phyloP scores from a whole-genome alignment of 2,797 vertebrate genomes.

The Labeo calbasu region DNA sequence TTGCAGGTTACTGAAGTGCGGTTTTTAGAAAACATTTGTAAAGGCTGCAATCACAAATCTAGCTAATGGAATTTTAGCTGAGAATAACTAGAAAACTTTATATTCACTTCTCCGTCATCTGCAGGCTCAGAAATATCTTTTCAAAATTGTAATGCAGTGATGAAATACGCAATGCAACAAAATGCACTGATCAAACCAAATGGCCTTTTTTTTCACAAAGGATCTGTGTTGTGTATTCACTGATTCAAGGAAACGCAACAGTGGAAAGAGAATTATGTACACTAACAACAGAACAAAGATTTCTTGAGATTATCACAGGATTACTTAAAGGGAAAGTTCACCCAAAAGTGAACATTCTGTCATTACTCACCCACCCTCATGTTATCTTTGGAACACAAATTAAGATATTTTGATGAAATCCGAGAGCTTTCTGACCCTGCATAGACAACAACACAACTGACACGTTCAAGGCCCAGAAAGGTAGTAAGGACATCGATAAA shows the following conservation, averaged over 20 bases:
- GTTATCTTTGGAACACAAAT: too few species aligned
- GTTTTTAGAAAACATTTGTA: neutral
- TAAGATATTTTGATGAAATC: too few species aligned
- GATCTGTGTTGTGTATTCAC: neutral
- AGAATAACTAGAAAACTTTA: neutral
- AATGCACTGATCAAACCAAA: neutral
- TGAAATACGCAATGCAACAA: neutral
- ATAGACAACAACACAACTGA: too few species aligned
- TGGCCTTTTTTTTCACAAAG: neutral
- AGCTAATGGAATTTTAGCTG: neutral
- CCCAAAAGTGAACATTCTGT: too few species aligned
- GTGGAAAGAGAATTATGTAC: neutral
- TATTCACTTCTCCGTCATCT: neutral
- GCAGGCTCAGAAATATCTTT: neutral
- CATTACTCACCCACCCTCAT: too few species aligned
- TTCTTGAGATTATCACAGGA: neutral
- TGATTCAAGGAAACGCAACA: constrained; percentile 17
- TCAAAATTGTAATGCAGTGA: neutral
- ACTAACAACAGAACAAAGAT: constrained; percentile 22
- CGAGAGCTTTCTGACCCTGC: too few species aligned
- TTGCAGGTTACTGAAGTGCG: neutral
- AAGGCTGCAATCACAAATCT: neutral
- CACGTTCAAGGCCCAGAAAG: too few species aligned
- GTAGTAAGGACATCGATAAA: too few species aligned
- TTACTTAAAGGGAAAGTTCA: neutral